Evolutionary conservation across 2,888 invertebrate species (phyloP), one percentile per base, ranked within the genome.

Genomic region (Aplocera efformata): DNA sequence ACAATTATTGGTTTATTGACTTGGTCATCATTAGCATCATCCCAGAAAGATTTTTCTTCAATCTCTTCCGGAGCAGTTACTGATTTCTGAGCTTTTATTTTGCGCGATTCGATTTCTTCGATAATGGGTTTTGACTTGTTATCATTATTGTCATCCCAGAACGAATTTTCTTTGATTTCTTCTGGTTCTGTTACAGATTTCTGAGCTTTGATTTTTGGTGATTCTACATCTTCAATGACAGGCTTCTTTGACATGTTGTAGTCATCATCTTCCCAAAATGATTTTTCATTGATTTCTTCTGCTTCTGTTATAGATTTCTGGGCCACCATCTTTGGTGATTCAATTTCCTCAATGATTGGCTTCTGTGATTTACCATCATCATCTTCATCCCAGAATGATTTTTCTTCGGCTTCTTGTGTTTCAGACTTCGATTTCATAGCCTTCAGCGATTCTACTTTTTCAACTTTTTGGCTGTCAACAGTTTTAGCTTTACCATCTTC

Each of bases 231-330:
- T 37, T 77, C 62, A 23, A 68, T 45, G 35, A 57, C 57, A n/a
- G 64, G 52, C 55, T 74, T 67, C 48, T 72, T 74, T 5, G 57
- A 48, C 67, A 72, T 62, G 34, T 53, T 43, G 10, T 74, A 67
- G 50, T 70, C 58, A 25, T 72, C 56, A 31, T 81, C 74, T 42
- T 77, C 79, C 79, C 78, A 78, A 32, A 77, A 56, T 11, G 70
- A 67, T 41, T 71, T 72, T 21, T 73, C 72, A 43, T 72, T 69
- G 35, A 56, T 53, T 13, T 50, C 48, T 53, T 69, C 86, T 64
- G 69, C 56, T 48, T 59, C 56, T 1, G 72, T 72, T 7, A 67
- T 30, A 7, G 70, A 66, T 38, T 67, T 70, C 21, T 54, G 58
- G 1, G 57, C 61, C 60, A 68, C 63, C 0, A 36, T 39, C 20